Conservation (phyloP, 2,113 vertebrate genomes). For the Thalassoma bifasciatum region DNA sequence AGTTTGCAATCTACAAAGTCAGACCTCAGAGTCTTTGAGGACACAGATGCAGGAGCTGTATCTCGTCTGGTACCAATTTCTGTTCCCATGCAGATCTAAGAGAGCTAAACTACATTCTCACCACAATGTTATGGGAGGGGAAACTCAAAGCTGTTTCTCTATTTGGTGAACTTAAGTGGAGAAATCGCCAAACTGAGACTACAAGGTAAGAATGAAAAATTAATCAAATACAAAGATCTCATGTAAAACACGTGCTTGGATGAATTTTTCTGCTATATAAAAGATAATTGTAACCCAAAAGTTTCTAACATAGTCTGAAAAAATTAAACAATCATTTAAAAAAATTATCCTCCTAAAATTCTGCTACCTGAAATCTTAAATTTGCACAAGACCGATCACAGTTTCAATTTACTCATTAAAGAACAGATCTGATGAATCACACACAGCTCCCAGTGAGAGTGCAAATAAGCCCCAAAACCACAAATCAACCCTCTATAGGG, state of each 20-base stretch:
- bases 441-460: constrained; percentile 48
- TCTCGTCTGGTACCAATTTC: constrained; percentile 74
- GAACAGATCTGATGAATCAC: constrained; percentile 27
- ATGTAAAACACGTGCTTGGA: constrained; percentile 3
- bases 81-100: constrained; percentile 58
- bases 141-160: constrained; percentile 63
- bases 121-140: constrained; percentile 72
- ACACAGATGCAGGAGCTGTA: constrained; percentile 68
- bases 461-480: constrained; percentile 72
- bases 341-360: neutral
- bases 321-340: neutral
- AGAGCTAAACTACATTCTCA: constrained; percentile 26
- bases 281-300: neutral
- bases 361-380: neutral
- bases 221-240: constrained; percentile 49
- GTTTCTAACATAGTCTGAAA: no score
- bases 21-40: constrained; percentile 77
- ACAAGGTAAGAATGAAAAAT: constrained; percentile 56
- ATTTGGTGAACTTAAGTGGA: constrained; percentile 60
- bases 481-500: constrained; percentile 63
- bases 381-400: neutral
- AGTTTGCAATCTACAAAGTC: constrained; percentile 77
- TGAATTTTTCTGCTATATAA: constrained; percentile 10
- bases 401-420: constrained; percentile 47
- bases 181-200: constrained; percentile 53